Evolutionary conservation across 2,113 vertebrate genomes (phyloP), one percentile per base, ranked within the genome.

Genomic region (Cephalopholis sonnerati): DNA sequence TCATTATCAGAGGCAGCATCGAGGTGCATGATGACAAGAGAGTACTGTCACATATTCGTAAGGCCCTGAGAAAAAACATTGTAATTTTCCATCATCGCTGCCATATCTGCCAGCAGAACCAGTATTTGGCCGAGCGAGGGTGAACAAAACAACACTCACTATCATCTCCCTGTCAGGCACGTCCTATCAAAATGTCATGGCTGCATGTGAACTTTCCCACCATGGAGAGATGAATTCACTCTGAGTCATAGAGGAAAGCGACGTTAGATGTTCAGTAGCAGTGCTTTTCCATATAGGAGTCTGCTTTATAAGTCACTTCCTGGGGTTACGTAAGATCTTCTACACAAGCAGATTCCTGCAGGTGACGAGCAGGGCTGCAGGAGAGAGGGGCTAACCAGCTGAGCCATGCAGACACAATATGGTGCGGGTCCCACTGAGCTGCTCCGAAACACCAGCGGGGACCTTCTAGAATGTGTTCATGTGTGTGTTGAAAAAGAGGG

Each of bases 181-280:
- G 51, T 87, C 82, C 71, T 80, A 81, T 79, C 86, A 81, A 93
- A 90, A 92, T 88, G 86, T 87, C 87, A 78, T 2, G 83, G 87
- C 72, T 80, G 15, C 86, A 75, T 85, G 91, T 89, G 87, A 91
- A 89, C 78, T 90, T 83, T 91, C 88, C 84, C 79, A 72, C 63
- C 41, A 12, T 17, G 59, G 29, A 69, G 66, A 36, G n/a, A 58
- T 62, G 48, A 63, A 65, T 79, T 76, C 57, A 41, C 22, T 55
- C 55, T 16, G 78, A 68, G 66, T 82, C 64, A 46, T 22, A 80
- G 46, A 41, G 61, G 48, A 66, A 62, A 76, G 24, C 46, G 39
- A 74, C 63, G 85, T 64, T 58, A 70, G n/a, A 70, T 46, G 24
- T 27, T 71, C 22, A 24, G 66, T 7, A 20, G 44, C 67, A 27